A percentile compares a stretch with the other conserved stretches of the same genome.
Evolutionary conservation across 2,797 vertebrate species (phyloP).

Genomic region (Dallia pectoralis): DNA sequence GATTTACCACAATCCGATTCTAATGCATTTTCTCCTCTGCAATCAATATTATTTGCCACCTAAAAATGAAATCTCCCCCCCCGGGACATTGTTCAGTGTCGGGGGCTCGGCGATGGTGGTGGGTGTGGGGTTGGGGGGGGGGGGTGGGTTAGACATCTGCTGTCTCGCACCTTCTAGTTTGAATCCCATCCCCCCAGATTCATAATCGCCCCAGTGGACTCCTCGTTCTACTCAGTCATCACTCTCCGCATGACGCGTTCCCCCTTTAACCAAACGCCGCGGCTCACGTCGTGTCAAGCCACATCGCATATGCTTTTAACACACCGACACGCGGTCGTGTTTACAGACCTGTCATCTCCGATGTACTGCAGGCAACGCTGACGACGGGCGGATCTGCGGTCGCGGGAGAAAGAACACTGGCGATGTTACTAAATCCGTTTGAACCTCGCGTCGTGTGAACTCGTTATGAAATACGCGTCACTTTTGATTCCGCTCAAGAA

Average conservation of each 20-base stretch:
- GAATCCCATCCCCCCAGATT: slow-evolving; percentile 29
- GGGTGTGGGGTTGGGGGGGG: slow-evolving; percentile 31
- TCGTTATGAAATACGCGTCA: neutral
- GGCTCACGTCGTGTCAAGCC: neutral
- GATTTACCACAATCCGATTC: neutral
- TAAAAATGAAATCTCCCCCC: slow-evolving; percentile 52
- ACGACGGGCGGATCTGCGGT: neutral
- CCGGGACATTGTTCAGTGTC: slow-evolving; percentile 60
- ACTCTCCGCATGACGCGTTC: slow-evolving; percentile 12
- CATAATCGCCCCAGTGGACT: neutral
- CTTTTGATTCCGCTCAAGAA: neutral
- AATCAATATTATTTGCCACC: slow-evolving; percentile 61
- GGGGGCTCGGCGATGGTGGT: slow-evolving; percentile 47
- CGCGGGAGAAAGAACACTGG: neutral
- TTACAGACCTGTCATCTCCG: slow-evolving; percentile 2
- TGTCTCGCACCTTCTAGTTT: slow-evolving; percentile 82
- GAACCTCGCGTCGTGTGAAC: neutral
- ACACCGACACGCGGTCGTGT: neutral
- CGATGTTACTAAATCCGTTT: neutral
- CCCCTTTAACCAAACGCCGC: slow-evolving; percentile 1
- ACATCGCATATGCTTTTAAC: neutral
- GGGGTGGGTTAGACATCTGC: slow-evolving; percentile 79
- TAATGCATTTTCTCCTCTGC: slow-evolving; percentile 32
- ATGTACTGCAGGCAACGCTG: neutral
- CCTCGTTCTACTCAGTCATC: slow-evolving; percentile 27